Conservation (phyloP, 2,888 invertebrate genomes). For the Apotomis betuletana region DNA sequence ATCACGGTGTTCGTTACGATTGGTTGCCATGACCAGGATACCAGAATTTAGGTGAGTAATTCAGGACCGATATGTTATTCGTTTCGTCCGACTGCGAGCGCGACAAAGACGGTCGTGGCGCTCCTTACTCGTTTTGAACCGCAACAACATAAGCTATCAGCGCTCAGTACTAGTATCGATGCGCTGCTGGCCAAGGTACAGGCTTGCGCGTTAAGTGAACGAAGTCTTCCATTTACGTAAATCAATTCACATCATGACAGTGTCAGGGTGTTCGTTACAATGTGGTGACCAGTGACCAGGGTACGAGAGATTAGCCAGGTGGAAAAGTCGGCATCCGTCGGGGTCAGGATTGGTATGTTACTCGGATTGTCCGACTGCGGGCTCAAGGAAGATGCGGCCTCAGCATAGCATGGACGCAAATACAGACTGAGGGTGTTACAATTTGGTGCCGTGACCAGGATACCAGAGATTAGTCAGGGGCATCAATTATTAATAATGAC, state of each 20-base stretch:
- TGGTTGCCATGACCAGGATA: too few species aligned
- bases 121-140: constrained; percentile 92
- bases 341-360: constrained; percentile 82
- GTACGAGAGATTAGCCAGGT: too few species aligned
- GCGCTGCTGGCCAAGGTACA: constrained; percentile 79
- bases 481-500: background rate
- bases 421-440: too few species aligned
- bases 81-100: constrained; percentile 92
- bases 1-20: too few species aligned
- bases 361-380: constrained; percentile 87
- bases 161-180: constrained; percentile 88
- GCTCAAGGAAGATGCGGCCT: background rate
- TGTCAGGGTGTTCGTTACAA: too few species aligned
- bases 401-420: too few species aligned
- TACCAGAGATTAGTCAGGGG: too few species aligned
- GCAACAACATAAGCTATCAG: constrained; percentile 90
- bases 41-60: too few species aligned
- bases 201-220: background rate
- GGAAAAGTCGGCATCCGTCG: constrained; percentile 91
- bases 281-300: too few species aligned
- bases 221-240: too few species aligned
- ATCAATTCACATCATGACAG: too few species aligned
- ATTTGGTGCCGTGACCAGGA: too few species aligned
- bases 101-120: constrained; percentile 95
- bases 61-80: constrained; percentile 55